These are phyloP conservation scores for Chaetodon trifascialis DNA, from an alignment of 2,113 vertebrate species.

Conservation along the genomic window DNA sequence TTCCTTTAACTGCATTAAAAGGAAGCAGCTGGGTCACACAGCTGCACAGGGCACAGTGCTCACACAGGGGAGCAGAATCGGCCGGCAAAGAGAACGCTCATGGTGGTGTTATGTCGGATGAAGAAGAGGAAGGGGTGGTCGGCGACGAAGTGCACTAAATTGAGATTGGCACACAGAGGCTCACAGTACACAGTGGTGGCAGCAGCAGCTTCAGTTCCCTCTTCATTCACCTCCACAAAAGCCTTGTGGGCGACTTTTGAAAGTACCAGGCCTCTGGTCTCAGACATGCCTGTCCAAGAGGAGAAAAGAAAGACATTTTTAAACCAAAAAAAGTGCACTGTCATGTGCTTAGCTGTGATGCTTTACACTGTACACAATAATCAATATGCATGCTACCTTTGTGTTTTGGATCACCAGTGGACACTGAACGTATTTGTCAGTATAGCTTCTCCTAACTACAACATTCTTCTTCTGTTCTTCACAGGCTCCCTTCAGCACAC, in stretches of 20 bases:
- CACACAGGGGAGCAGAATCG: conserved; percentile 85
- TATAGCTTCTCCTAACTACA: too few species aligned
- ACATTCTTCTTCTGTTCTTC: too few species aligned
- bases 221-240: conserved; percentile 91
- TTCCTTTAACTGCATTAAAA: not conserved
- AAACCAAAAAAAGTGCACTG: not conserved
- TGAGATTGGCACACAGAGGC: conserved; percentile 49
- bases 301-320: not conserved
- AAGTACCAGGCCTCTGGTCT: conserved; percentile 80
- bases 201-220: conserved; percentile 89
- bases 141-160: conserved; percentile 74
- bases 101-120: conserved; percentile 87
- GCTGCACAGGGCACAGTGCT: not conserved
- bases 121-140: conserved; percentile 94
- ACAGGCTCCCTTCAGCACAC: too few species aligned
- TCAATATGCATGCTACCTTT: too few species aligned
- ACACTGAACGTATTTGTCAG: too few species aligned
- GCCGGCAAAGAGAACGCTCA: conserved; percentile 87
- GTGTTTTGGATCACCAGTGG: too few species aligned
- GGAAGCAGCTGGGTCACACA: not conserved
- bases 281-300: conserved; percentile 87
- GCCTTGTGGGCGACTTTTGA: conserved; percentile 90
- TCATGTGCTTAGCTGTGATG: not conserved
- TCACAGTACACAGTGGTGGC: conserved; percentile 26
- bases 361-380: not conserved